Evolutionary conservation across 2,113 vertebrate genomes (phyloP).

Genomic region (Colistium nudipinnis): DNA sequence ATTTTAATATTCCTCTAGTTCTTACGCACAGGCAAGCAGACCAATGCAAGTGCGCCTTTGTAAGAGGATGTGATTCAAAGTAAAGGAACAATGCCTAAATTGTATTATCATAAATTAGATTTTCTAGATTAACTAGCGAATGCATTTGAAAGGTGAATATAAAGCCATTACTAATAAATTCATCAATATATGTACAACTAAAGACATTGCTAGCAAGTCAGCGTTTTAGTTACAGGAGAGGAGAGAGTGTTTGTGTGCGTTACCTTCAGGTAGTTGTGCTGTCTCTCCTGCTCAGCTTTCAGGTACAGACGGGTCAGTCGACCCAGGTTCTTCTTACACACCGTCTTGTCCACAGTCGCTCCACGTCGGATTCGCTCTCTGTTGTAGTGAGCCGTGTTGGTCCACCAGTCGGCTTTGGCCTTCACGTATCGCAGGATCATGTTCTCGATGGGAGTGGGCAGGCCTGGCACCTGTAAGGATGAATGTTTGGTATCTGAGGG

Average conservation of each 20-base stretch:
- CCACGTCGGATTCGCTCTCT: constrained; percentile 97
- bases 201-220: too few species aligned
- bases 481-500: neutral
- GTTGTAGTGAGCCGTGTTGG: constrained; percentile 99
- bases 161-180: neutral
- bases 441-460: constrained; percentile 98
- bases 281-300: constrained; percentile 98
- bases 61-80: constrained; percentile 39
- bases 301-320: constrained; percentile 95
- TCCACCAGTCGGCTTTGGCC: constrained; percentile 99
- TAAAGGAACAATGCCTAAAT: too few species aligned
- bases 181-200: neutral
- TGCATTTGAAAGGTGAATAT: neutral
- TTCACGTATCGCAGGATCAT: constrained; percentile 99
- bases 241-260: neutral
- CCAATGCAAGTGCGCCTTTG: constrained; percentile 70
- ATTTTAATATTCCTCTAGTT: constrained; percentile 68
- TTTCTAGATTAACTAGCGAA: neutral
- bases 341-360: constrained; percentile 98
- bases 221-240: neutral
- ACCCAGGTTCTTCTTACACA: constrained; percentile 99
- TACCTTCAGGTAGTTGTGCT: constrained; percentile 99
- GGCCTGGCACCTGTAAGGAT: constrained; percentile 89
- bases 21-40: constrained; percentile 68
- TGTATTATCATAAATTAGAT: neutral